Base-by-base conservation (phyloP, 2,888 invertebrate species). In the Schrankia costaestrigalis region DNA sequence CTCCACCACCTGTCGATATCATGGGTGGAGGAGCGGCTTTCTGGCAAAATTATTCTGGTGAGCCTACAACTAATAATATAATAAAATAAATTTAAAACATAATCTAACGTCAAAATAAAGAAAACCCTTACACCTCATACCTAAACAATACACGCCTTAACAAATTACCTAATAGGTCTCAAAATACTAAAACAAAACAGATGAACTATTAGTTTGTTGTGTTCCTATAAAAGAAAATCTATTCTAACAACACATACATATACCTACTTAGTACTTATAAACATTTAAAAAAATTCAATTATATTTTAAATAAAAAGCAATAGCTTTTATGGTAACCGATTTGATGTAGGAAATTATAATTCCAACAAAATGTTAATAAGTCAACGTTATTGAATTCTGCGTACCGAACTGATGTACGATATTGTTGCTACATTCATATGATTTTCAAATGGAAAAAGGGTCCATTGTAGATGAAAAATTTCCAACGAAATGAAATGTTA, bases 21-120 rank as follows among this genome's bases (percentile, higher is more conserved):
- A 95, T 96, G 91, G 93, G 94, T 63, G 93, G 93, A 33, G 95
- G 95, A 21, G 93, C 93, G 27, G 95, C 95, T 24, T 95, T 96
- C 84, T 96, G 95, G 95, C 95, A 95, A 76, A 96, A 95, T 78
- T 96, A 96, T 85, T 95, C 95, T 71, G 95, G 95, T 96, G 76
- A 90, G 92, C 75, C 41, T 36, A 23, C 12, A 12, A 11, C 2
- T 18, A 10, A 24, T 6, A 17, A 17, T 17, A 3, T 3, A 17
- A 17, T 17, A 6, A 17, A 3, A 17, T n/a, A 12, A n/a, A n/a
- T 13, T 4, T 25, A 13, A n/a, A 10, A 15, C 26, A 8, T 9
- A 10, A 10, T 15, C 11, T 11, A 4, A 27, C 11, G 47, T 50
- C 43, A 65, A 45, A n/a, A n/a, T n/a, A n/a, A n/a, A n/a, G n/a